Base-by-base conservation (phyloP, 2,113 vertebrate species). In the Andinoacara biseriatus region DNA sequence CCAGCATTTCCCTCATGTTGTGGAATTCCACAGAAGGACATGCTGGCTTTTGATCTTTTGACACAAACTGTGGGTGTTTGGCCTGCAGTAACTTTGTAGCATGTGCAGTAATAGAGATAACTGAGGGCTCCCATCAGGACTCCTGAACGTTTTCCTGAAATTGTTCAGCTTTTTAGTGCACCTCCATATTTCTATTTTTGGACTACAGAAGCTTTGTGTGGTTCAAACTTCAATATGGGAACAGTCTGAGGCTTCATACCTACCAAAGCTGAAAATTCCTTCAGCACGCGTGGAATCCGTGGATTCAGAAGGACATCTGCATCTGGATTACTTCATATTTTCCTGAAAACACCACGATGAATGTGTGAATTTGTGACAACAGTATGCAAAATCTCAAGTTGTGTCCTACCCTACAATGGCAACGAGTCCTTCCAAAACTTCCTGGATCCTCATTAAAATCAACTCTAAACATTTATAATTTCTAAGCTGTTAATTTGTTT, bases 11-110 rank as follows among this genome's bases (percentile, higher is more conserved):
- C 46, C 52, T 46, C 22, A 26, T 2, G 2, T 22, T 8, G 0
- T 24, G 13, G 33, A 56, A n/a, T 77, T 54, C 54, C 56, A 43
- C 58, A 58, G 18, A 46, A 4, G 11, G 33, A 35, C 63, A 58
- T 24, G 76, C 63, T 58, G 59, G 24, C 18, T 56, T 65, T 78
- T 76, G 81, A 52, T 6, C n/a, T 74, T 10, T 24, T 3, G 5
- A 24, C 13, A 31, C 58, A 77, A 76, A 76, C 15, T 26, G 56
- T 13, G 22, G 57, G 11, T 4, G 2, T 76, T 59, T 5, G 24
- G 2, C 10, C 58, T 46, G 26, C 67, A 0, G 43, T 49, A 52
- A 18, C 15, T 26, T 26, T 49, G 40, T 49, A 67, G 63, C 5
- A 29, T 67, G 63, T 49, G 2, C 46, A 67, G 46, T 67, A 29